Evolutionary conservation across 2,888 invertebrate species (phyloP).

Genomic region (Caenorhabditis drosophilae): DNA sequence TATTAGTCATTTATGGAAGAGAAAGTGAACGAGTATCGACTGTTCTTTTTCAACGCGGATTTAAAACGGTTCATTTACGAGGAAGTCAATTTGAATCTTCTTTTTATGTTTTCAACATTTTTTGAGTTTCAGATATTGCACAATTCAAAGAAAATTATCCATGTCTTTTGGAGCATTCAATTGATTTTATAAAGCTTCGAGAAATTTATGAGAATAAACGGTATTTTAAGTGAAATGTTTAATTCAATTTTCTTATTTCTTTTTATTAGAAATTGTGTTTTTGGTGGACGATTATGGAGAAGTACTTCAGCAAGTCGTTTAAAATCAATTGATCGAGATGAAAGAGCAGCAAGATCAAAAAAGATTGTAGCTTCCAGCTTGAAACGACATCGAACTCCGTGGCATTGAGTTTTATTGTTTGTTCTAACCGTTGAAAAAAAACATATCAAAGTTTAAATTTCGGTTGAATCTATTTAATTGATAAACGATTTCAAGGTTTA

Average conservation of each 20-base stretch:
- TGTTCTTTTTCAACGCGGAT: slow-evolving; percentile 44
- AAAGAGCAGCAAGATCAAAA: slow-evolving; percentile 23
- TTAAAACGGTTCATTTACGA: slow-evolving; percentile 38
- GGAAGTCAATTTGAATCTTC: slow-evolving; percentile 47
- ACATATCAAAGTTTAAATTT: neutral
- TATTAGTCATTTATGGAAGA: slow-evolving; percentile 30
- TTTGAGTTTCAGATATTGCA: slow-evolving; percentile 25
- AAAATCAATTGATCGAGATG: slow-evolving; percentile 24
- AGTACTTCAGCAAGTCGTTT: slow-evolving; percentile 46
- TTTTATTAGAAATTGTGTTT: slow-evolving; percentile 21
- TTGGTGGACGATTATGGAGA: slow-evolving; percentile 42
- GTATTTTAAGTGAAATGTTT: too few relatives aligned
- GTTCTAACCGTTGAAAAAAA: neutral
- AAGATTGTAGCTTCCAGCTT: slow-evolving; percentile 2
- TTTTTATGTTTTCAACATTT: neutral
- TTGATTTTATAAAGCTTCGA: slow-evolving; percentile 25
- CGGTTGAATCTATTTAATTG: neutral
- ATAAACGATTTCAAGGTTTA: neutral
- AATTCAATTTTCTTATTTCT: too few relatives aligned
- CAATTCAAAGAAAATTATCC: slow-evolving; percentile 42
- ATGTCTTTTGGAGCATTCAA: slow-evolving; percentile 28
- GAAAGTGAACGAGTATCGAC: slow-evolving; percentile 35
- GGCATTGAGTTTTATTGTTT: slow-evolving; percentile 3
- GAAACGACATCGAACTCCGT: slow-evolving; percentile 23
- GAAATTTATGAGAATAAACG: slow-evolving; percentile 30